Conservation (phyloP, 2,888 invertebrate species). For the Aphidius colemani region DNA sequence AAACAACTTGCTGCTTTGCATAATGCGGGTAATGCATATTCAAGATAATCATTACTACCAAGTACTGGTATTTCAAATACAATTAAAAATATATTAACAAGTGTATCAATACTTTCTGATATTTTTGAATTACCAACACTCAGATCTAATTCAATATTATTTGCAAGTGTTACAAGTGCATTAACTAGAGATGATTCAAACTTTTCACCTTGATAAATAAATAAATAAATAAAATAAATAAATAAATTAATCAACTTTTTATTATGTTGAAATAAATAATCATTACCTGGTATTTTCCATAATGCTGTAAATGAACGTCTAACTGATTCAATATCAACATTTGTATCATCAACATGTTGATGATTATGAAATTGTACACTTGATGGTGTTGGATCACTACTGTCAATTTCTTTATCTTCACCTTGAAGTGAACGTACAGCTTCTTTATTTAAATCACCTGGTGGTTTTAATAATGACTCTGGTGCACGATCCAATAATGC, state of each 20-base stretch:
- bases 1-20: constrained; percentile 78
- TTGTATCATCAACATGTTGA: constrained; percentile 59
- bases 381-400: constrained; percentile 62
- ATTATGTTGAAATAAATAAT: too few species aligned
- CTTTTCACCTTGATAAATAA: too few species aligned
- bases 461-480: constrained; percentile 57
- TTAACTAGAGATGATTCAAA: constrained; percentile 74
- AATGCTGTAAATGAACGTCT: constrained; percentile 70
- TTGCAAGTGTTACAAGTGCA: constrained; percentile 74
- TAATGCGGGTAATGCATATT: constrained; percentile 78
- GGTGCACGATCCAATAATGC: constrained; percentile 64
- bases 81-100: constrained; percentile 70
- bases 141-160: constrained; percentile 74
- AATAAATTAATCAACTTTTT: too few species aligned
- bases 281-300: constrained; percentile 56
- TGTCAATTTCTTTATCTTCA: constrained; percentile 89
- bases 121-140: constrained; percentile 66
- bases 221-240: too few species aligned
- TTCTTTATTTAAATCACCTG: constrained; percentile 70
- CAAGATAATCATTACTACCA: constrained; percentile 80
- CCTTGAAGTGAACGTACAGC: constrained; percentile 74
- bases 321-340: constrained; percentile 74
- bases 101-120: constrained; percentile 61
- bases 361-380: too few species aligned
- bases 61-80: constrained; percentile 78